A percentile compares a stretch with the other conserved stretches of the same genome.
These are phyloP conservation scores for Protomyctophum bolini DNA, from an alignment of 2,113 vertebrate species.

Conservation along the genomic window DNA sequence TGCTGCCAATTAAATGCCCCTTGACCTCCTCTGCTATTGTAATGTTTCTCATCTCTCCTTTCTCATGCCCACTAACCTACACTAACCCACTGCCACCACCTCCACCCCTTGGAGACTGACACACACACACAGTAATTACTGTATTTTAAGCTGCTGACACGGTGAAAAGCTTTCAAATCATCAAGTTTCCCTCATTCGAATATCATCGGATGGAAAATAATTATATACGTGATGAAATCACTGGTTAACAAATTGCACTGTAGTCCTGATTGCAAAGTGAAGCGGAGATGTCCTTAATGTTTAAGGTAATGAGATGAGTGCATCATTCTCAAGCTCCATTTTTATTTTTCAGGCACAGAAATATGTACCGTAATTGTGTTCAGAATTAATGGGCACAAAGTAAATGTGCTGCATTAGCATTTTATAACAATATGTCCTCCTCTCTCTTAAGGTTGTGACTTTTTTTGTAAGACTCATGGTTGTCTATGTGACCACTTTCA, in stretches of 20 bases:
- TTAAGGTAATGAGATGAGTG: constrained; percentile 50
- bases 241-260: constrained; percentile 57
- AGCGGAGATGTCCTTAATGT: constrained; percentile 64
- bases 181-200: constrained; percentile 54
- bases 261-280: constrained; percentile 51
- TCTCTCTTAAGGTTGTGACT: constrained; percentile 78
- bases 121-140: constrained; percentile 46
- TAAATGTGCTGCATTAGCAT: constrained; percentile 69
- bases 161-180: constrained; percentile 60
- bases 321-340: constrained; percentile 58
- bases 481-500: constrained; percentile 71
- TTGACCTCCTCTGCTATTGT: not conserved
- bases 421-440: constrained; percentile 73
- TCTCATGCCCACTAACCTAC: constrained; percentile 4
- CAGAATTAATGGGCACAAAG: constrained; percentile 73
- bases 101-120: constrained; percentile 33
- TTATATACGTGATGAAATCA: constrained; percentile 49
- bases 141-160: constrained; percentile 44
- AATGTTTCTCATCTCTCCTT: not conserved
- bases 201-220: constrained; percentile 57
- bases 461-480: constrained; percentile 42
- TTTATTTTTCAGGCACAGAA: constrained; percentile 70
- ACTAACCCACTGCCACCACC: not conserved
- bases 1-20: not conserved
- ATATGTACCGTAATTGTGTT: constrained; percentile 69